A percentile compares a stretch with the other conserved stretches of the same genome.
phyloP scores from a whole-genome alignment of 2,797 vertebrate genomes.

The Pantherophis alleghaniensis region DNA sequence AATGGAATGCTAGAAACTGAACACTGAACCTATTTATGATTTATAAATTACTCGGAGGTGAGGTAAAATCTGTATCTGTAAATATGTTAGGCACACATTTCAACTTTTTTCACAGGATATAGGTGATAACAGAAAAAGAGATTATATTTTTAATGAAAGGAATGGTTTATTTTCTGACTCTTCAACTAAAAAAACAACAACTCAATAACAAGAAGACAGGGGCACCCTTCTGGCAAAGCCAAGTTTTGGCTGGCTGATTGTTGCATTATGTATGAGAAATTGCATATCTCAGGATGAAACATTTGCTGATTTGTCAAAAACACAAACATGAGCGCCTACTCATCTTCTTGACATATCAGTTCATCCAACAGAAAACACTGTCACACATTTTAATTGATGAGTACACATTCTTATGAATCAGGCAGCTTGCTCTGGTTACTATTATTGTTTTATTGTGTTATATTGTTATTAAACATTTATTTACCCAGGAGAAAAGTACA shows the following conservation, averaged over 20 bases:
- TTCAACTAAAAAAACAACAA: constrained; percentile 3
- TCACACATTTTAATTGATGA: constrained; percentile 81
- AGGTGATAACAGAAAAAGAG: neutral
- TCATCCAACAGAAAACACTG: constrained; percentile 77
- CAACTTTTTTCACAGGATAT: neutral
- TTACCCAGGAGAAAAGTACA: constrained; percentile 33
- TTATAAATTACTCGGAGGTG: neutral
- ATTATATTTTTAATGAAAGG: neutral
- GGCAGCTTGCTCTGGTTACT: constrained; percentile 33
- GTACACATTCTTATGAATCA: constrained; percentile 66
- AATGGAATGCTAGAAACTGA: neutral
- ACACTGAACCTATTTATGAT: neutral
- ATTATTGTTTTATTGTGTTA: constrained; percentile 34
- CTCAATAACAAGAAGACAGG: constrained; percentile 32
- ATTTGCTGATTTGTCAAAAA: constrained; percentile 92
- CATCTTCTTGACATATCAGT: constrained; percentile 83
- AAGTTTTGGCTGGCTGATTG: constrained; percentile 57
- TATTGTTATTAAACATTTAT: constrained; percentile 21
- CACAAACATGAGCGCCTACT: constrained; percentile 82
- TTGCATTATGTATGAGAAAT: constrained; percentile 87
- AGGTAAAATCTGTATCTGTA: neutral
- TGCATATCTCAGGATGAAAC: constrained; percentile 86
- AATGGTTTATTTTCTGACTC: constrained; percentile 46
- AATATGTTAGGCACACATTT: neutral
- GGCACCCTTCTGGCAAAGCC: constrained; percentile 56